Percentiles rank a stretch among this genome's conserved stretches.
phyloP scores from a whole-genome alignment of 1,140 invertebrate genomes.

The Heliconius eleuchia region DNA sequence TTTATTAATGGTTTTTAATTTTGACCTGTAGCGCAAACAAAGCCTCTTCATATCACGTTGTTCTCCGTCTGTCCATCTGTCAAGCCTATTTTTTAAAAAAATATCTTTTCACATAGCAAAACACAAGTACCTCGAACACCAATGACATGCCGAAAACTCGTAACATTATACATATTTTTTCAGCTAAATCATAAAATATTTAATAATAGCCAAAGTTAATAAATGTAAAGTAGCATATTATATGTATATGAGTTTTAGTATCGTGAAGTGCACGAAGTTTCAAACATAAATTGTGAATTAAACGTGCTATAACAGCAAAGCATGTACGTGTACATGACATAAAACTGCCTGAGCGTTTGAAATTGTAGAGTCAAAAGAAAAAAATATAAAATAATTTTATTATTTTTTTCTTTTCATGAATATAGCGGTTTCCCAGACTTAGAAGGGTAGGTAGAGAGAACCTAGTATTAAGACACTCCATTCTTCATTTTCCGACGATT shows the following conservation, averaged over 20 bases:
- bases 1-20: too few relatives aligned
- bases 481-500: too few relatives aligned
- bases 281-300: slow-evolving; percentile 36
- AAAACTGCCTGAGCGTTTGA: slow-evolving; percentile 33
- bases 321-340: slow-evolving; percentile 35
- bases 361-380: slow-evolving; percentile 23
- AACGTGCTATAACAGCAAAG: slow-evolving; percentile 27
- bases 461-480: too few relatives aligned
- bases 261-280: slow-evolving; percentile 28
- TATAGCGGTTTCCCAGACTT: too few relatives aligned
- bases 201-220: slow-evolving; percentile 10
- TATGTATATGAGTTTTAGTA: slow-evolving; percentile 29
- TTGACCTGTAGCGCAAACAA: too few relatives aligned
- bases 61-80: too few relatives aligned
- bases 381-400: background rate
- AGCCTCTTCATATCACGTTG: too few relatives aligned
- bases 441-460: too few relatives aligned
- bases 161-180: background rate
- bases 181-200: background rate
- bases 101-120: too few relatives aligned
- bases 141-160: background rate
- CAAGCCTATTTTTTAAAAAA: too few relatives aligned
- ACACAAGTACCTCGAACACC: too few relatives aligned
- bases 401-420: background rate
- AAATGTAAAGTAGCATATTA: slow-evolving; percentile 22